A percentile compares a stretch with the other conserved stretches of the same genome.
Conservation (phyloP, 2,113 vertebrate genomes). For the Astur gentilis region DNA sequence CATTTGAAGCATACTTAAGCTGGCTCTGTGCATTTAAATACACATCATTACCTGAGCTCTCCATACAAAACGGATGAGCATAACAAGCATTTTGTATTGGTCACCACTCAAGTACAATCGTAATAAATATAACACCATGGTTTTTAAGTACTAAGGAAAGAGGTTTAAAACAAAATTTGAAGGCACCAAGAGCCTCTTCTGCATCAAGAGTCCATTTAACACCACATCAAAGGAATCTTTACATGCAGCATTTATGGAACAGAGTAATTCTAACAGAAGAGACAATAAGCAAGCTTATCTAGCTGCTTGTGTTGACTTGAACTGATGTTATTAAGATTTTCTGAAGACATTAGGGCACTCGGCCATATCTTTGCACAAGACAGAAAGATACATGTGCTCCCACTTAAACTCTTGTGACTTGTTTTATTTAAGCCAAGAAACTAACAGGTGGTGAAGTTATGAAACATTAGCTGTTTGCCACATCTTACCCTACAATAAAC, state of each 20-base stretch:
- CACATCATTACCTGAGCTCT: conserved; percentile 31
- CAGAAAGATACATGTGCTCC: conserved; percentile 39
- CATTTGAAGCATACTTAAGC: conserved; percentile 51
- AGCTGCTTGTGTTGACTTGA: background rate
- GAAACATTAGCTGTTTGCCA: conserved; percentile 67
- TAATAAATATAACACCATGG: background rate
- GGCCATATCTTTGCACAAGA: conserved; percentile 34
- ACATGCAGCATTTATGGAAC: background rate
- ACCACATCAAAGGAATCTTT: conserved; percentile 39
- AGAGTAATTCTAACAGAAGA: conserved; percentile 21
- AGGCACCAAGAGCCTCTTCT: background rate
- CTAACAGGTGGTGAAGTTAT: conserved; percentile 74
- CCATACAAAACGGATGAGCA: background rate
- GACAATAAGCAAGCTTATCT: conserved; percentile 9
- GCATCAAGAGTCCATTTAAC: background rate
- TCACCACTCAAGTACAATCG: background rate
- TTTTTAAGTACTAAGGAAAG: background rate
- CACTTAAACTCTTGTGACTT: conserved; percentile 42
- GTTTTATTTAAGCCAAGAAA: conserved; percentile 66
- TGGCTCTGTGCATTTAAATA: conserved; percentile 55
- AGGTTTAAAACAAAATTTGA: background rate
- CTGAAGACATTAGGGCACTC: conserved; percentile 53
- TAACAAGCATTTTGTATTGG: background rate
- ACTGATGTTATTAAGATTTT: conserved; percentile 17
- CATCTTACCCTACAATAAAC: conserved; percentile 54